These are phyloP conservation scores for Xenops minutus DNA, from an alignment of 2,797 vertebrate genomes.

Conservation along the genomic window DNA sequence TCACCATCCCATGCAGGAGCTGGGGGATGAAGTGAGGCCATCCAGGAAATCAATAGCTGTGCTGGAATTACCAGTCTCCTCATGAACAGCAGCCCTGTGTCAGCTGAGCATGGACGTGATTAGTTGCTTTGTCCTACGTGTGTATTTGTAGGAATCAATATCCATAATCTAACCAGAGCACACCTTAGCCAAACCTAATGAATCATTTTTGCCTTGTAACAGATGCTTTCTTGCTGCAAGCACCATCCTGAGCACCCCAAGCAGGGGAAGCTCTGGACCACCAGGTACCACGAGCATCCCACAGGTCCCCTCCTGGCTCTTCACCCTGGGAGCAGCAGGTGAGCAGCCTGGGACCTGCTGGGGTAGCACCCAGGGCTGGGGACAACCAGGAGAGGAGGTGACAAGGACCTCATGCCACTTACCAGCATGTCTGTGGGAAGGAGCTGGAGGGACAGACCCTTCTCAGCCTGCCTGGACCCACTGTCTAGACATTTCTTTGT, in stretches of 20 bases:
- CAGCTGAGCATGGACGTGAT: neutral
- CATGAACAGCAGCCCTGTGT: neutral
- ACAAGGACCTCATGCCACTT: fast-evolving
- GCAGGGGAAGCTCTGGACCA: neutral
- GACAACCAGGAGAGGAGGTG: neutral
- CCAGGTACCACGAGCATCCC: neutral
- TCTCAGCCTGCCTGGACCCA: neutral
- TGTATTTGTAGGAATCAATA: constrained; percentile 10
- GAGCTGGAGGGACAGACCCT: neutral
- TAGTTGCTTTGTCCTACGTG: neutral
- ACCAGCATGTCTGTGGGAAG: neutral
- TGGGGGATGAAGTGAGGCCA: neutral
- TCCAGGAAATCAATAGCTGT: neutral
- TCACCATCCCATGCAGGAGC: neutral
- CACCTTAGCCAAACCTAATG: neutral
- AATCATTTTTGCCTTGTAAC: neutral
- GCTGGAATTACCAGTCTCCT: neutral
- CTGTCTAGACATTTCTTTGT: neutral
- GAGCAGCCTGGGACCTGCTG: neutral
- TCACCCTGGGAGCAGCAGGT: neutral
- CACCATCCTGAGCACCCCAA: neutral
- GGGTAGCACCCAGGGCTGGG: neutral
- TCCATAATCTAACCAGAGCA: neutral
- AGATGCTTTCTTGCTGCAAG: neutral
- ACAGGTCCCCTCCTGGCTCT: neutral